phyloP scores from a whole-genome alignment of 2,113 vertebrate genomes.

The Anhinga anhinga region DNA sequence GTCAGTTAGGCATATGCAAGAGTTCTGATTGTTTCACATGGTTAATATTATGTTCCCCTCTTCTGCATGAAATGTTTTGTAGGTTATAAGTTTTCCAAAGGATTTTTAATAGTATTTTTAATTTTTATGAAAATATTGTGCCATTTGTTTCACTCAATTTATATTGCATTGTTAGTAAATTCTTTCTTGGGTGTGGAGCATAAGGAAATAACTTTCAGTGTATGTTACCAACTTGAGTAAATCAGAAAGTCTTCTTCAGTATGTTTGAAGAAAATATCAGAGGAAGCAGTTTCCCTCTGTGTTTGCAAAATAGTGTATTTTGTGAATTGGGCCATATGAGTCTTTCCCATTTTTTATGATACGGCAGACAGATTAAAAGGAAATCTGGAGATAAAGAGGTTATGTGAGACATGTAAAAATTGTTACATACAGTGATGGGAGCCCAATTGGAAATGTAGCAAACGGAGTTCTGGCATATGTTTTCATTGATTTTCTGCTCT shows the following conservation, averaged over 20 bases:
- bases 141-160: neutral
- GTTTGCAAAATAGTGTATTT: neutral
- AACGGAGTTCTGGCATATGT: slow-evolving; percentile 18
- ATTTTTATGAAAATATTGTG: neutral
- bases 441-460: neutral
- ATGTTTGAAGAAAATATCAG: neutral
- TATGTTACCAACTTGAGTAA: neutral
- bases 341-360: neutral
- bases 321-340: neutral
- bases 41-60: neutral
- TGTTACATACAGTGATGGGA: neutral
- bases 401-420: neutral
- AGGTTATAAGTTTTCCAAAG: neutral
- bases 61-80: neutral
- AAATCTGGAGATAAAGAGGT: neutral
- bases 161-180: neutral
- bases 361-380: neutral
- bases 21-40: neutral
- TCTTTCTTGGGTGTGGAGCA: neutral
- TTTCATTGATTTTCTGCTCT: slow-evolving; percentile 64
- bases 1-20: neutral
- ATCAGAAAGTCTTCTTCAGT: neutral
- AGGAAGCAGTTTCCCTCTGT: neutral
- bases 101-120: neutral
- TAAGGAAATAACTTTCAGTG: neutral